phyloP scores from a whole-genome alignment of 2,113 vertebrate genomes.

The Anarhynchus alexandrinus region DNA sequence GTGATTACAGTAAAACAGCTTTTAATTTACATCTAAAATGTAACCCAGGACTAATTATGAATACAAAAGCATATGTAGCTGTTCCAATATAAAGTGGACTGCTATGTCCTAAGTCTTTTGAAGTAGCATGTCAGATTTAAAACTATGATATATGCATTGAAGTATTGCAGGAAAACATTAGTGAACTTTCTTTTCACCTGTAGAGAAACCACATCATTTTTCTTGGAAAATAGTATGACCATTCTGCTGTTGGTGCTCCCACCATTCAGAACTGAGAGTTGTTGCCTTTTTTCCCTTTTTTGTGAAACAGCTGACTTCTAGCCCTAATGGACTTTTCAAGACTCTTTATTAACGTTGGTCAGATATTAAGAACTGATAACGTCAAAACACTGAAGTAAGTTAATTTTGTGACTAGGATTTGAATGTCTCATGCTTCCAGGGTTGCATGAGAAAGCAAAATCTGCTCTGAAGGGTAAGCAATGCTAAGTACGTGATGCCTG shows the following conservation, averaged over 20 bases:
- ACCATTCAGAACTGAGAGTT: not conserved
- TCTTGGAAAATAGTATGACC: accelerated
- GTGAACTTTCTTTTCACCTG: not conserved
- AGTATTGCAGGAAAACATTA: not conserved
- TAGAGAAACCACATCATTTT: not conserved
- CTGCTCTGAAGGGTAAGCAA: not conserved
- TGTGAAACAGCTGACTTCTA: not conserved
- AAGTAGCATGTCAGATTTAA: not conserved
- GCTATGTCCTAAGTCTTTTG: not conserved
- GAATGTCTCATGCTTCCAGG: not conserved
- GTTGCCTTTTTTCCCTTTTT: not conserved
- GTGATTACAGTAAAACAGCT: not conserved
- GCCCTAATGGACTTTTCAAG: not conserved
- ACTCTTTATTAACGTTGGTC: not conserved
- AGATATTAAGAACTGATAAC: not conserved
- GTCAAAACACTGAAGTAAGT: not conserved
- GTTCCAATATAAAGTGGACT: not conserved
- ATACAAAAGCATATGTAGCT: not conserved
- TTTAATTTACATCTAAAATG: not conserved
- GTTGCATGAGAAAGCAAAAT: not conserved
- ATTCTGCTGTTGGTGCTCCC: not conserved
- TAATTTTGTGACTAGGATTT: not conserved
- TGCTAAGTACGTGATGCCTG: not conserved
- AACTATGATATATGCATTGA: not conserved
- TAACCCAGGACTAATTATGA: not conserved